Percentiles rank a stretch among this genome's conserved stretches.
Evolutionary conservation across 37 sponge, comb jelly and placozoan species (phyloP).

Genomic region (Eunapius fragilis): DNA sequence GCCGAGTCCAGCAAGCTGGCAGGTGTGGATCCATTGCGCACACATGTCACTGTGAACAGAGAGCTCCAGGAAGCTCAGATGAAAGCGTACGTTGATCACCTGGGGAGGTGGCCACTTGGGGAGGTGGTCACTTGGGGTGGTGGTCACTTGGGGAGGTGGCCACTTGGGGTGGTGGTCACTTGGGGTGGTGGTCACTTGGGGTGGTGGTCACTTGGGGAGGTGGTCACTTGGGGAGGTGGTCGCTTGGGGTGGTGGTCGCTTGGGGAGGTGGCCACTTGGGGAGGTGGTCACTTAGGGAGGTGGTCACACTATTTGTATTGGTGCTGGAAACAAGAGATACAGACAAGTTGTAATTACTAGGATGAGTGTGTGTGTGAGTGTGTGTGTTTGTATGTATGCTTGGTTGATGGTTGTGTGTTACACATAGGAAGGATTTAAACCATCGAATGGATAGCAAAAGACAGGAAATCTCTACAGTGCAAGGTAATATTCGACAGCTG

Average conservation of each 20-base stretch:
- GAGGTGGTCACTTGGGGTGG: too few species aligned
- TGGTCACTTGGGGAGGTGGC: too few species aligned
- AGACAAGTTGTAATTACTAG: not conserved
- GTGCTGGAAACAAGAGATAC: not conserved
- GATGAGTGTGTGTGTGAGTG: not conserved
- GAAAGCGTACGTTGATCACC: constrained; percentile 33
- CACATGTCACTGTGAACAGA: constrained; percentile 56
- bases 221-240: too few species aligned
- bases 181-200: too few species aligned
- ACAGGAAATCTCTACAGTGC: constrained; percentile 44
- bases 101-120: not conserved
- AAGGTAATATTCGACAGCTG: constrained; percentile 38
- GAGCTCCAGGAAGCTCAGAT: constrained; percentile 64
- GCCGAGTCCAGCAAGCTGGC: constrained; percentile 52
- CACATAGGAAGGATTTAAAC: constrained; percentile 56
- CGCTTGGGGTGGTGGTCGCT: too few species aligned
- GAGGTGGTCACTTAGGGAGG: too few species aligned
- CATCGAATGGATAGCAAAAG: constrained; percentile 63
- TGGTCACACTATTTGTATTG: not conserved
- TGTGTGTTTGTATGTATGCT: not conserved
- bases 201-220: too few species aligned
- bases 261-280: too few species aligned
- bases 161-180: too few species aligned
- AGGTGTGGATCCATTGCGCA: constrained; percentile 29
- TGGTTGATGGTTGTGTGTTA: not conserved